Base-by-base conservation (phyloP, 1,140 invertebrate genomes). In the Marisa cornuarietis region DNA sequence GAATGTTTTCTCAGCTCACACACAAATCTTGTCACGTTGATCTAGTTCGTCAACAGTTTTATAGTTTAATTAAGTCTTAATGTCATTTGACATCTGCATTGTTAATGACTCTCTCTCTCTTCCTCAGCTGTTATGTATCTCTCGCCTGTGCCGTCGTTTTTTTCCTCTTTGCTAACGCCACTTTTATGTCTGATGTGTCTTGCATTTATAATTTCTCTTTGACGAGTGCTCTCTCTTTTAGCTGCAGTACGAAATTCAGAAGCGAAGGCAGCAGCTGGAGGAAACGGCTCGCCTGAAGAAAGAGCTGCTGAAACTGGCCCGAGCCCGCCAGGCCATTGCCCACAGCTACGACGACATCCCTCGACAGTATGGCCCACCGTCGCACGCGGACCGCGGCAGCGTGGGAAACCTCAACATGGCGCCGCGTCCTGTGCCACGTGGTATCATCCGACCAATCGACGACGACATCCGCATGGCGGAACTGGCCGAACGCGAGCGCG, bases 241-340 rank as follows among this genome's bases (percentile, higher is more conserved):
- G 81, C 92, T 94, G 69, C 94, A 94, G 86, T 93, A 93, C 18
- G 94, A 94, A 88, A 94, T 94, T 78, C 93, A 93, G 9, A 90
- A 93, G 58, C 87, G 94, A 8, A 91, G 93, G 74, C 91, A 92
- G 79, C 93, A 94, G 85, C 92, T 94, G n/a, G 93, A 94, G 85
- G 93, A 94, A 81, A 93, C 93, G 74, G 91, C 92, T 11, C 89
- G 92, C 51, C 87, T 94, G 10, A 93, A 94, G 84, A 92, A 93
- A 68, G 93, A 94, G 84, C 88, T 94, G 13, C 85, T 93, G 49
- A 89, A 92, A 63, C 74, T 88, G 65, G 83, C 86, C 10, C 69
- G 87, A 78, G 79, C 84, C 13, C 81, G 85, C 16, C 85, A 87
- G 58, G 83, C 83, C 58, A 81, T 87, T 79, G 85, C 86, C 26